Percentiles rank a stretch among this genome's conserved stretches.
Evolutionary conservation across 2,797 vertebrate genomes (phyloP).

Genomic region (Ctenosaura bakeri): DNA sequence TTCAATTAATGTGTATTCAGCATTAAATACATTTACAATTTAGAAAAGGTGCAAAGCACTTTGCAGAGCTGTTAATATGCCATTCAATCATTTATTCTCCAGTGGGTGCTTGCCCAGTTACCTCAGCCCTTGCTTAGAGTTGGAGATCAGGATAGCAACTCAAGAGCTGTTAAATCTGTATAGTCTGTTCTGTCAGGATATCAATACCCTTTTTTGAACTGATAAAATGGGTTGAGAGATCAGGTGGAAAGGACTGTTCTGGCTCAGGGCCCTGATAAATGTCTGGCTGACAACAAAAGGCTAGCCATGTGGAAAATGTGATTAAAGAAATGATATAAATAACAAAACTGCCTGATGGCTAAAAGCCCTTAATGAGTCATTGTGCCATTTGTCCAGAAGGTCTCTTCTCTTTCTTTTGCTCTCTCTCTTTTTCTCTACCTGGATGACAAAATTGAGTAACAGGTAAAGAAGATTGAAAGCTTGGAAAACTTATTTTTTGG

Average conservation of each 20-base stretch:
- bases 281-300: slow-evolving; percentile 68
- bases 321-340: slow-evolving; percentile 74
- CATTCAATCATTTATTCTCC: slow-evolving; percentile 31
- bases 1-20: slow-evolving; percentile 69
- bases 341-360: slow-evolving; percentile 59
- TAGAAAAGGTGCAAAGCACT: slow-evolving; percentile 43
- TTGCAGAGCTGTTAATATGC: slow-evolving; percentile 41
- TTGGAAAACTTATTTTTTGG: too few species aligned
- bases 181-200: slow-evolving; percentile 62
- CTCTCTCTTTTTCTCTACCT: slow-evolving; percentile 12
- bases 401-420: neutral
- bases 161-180: slow-evolving; percentile 36
- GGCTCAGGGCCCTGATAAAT: slow-evolving; percentile 67
- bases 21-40: slow-evolving; percentile 62
- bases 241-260: slow-evolving; percentile 59
- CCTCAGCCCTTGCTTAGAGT: slow-evolving; percentile 43
- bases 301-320: slow-evolving; percentile 77
- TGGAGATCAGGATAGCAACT: slow-evolving; percentile 31
- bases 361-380: slow-evolving; percentile 72
- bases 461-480: slow-evolving; percentile 14
- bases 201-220: slow-evolving; percentile 66
- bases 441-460: slow-evolving; percentile 44
- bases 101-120: slow-evolving; percentile 39
- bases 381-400: slow-evolving; percentile 60
- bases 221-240: slow-evolving; percentile 69